Base-by-base conservation (phyloP, 2,888 invertebrate genomes). In the Leptopilina myrica region DNA sequence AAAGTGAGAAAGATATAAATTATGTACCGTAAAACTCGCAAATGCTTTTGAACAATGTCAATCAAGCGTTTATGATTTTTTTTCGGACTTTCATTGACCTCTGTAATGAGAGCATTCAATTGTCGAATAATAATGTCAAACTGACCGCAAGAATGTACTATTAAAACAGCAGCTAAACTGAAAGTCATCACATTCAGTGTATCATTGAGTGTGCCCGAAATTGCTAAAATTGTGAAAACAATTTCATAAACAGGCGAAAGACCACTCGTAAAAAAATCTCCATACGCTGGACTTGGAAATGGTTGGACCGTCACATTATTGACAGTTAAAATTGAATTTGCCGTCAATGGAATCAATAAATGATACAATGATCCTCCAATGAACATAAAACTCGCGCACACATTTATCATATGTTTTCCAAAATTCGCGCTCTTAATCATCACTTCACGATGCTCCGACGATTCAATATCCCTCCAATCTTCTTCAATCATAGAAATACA, bases 321-420 rank as follows among this genome's bases (percentile, higher is more conserved):
- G 8, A 53, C 62, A 0, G 73, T 49, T 53, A 67, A 62, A 15
- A 69, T 11, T 67, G 79, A n/a, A 11, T 69, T 14, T 2, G 64
- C 14, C 12, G 80, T 78, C 12, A 82, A 40, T 15, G 80, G 82
- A 12, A 75, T n/a, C n/a, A 79, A 49, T 2, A 46, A 77, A 40
- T 79, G 79, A 49, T 79, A 82, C 8, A 79, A 80, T 9, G 78
- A 66, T 15, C 80, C 80, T 1, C 82, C 82, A 7, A 76, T 76
- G 40, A 76, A 81, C 81, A 81, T 81, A 62, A 81, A 81, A 76
- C 65, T 40, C 8, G 82, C 82, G 59, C 82, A 77, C 2, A 80
- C 40, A 20, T 77, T 33, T 1, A 76, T 80, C 14, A 82, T 15
- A 66, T 46, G 66, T 3, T 80, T 49, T 7, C 79, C 79, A 14